Conservation (phyloP, 2,888 invertebrate genomes). For the Drosophila rubida region DNA sequence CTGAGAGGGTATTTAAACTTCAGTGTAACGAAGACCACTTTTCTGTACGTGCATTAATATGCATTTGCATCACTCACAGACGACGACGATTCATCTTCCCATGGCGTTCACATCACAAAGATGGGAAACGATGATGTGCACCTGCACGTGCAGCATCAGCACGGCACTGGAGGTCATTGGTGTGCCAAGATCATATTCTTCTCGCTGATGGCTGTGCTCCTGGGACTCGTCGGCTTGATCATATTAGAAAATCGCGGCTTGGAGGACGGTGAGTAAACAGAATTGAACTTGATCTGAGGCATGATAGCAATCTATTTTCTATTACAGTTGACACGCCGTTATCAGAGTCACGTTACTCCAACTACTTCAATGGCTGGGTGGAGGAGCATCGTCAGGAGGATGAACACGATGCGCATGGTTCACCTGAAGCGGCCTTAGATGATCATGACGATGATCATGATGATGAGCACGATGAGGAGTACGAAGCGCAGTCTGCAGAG, state of each 20-base stretch:
- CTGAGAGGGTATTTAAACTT: background rate
- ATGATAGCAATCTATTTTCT: constrained; percentile 28
- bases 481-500: constrained; percentile 62
- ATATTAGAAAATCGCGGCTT: constrained; percentile 92
- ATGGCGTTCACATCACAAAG: constrained; percentile 84
- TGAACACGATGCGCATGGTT: constrained; percentile 81
- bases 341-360: constrained; percentile 90
- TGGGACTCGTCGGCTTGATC: constrained; percentile 91
- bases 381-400: constrained; percentile 84
- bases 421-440: constrained; percentile 77
- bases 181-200: constrained; percentile 94
- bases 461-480: constrained; percentile 76
- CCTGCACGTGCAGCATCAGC: constrained; percentile 91
- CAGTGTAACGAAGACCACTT: background rate
- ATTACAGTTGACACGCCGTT: constrained; percentile 87
- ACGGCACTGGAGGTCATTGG: constrained; percentile 92
- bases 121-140: constrained; percentile 89
- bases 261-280: constrained; percentile 89
- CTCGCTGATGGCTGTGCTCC: constrained; percentile 89
- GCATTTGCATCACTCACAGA: constrained; percentile 38
- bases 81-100: constrained; percentile 84
- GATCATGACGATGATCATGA: constrained; percentile 84
- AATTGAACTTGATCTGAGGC: background rate
- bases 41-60: background rate
- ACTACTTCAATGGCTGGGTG: constrained; percentile 92